Base-by-base conservation (phyloP, 2,113 vertebrate species). In the Sporophila hypoxantha region DNA sequence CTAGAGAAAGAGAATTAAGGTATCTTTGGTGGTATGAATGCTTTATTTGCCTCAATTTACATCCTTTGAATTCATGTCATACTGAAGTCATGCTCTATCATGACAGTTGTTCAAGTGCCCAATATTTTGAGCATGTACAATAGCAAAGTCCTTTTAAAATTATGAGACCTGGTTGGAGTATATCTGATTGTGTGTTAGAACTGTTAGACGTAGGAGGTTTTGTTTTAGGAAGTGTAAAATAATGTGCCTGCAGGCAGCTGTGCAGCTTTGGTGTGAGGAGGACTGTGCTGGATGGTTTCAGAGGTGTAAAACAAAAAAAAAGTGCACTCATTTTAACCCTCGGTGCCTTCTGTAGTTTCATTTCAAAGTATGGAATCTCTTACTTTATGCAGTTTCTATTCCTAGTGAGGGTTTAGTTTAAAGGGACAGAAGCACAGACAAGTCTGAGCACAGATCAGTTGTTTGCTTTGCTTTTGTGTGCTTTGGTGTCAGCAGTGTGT, bases 121-220 rank as follows among this genome's bases (percentile, higher is more conserved):
- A 7, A 1, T 67, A 21, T 32, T 39, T 37, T 34, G 60, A 76
- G 20, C 0, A 0, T 5, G 3, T n/a, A 15, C 2, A 3, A 23
- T 14, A 76, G 10, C 14, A 42, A 69, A 74, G 56, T 50, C 26
- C 10, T 67, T 60, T 75, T 32, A 5, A 64, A 37, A 15, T 30
- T 4, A 17, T 0, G 1, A 5, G 46, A 52, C 11, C 21, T 56
- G 13, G 3, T 42, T 71, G 42, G 55, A 69, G 18, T 44, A 6
- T 69, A 20, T 62, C 29, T 67, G 15, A 6, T 62, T 59, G 36
- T 36, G 2, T 32, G 17, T 49, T 75, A 64, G 36, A 69, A 50
- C 52, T n/a, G 5, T 84, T 42, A 82, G 42, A 47, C 0, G 0
- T n/a, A 37, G 68, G 53, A 75, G 37, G 17, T 34, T 85, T 74